phyloP scores from a whole-genome alignment of 2,797 vertebrate genomes.

The Potorous gilbertii region DNA sequence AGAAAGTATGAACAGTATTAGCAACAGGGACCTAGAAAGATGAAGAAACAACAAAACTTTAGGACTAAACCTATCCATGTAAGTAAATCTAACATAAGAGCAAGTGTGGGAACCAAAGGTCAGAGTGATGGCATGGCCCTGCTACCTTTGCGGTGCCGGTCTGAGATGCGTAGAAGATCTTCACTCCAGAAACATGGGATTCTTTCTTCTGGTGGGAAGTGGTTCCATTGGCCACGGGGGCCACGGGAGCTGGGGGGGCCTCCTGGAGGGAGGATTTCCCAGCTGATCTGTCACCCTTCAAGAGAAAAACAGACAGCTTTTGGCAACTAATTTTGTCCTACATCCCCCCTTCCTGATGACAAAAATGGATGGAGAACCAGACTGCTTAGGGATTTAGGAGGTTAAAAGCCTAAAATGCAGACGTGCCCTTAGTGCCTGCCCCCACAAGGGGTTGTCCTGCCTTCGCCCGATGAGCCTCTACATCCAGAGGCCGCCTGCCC shows the following conservation, averaged over 20 bases:
- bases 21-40: neutral
- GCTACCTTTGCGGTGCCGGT: conserved; percentile 95
- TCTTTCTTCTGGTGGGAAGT: conserved; percentile 60
- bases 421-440: neutral
- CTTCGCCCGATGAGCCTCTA: neutral
- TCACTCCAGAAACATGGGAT: conserved; percentile 87
- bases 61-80: neutral
- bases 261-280: conserved; percentile 35
- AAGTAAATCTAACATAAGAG: neutral
- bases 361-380: neutral
- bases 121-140: neutral
- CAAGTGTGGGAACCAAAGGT: conserved; percentile 4
- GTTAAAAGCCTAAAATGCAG: neutral
- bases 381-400: neutral
- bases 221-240: conserved; percentile 64
- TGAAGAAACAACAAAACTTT: neutral
- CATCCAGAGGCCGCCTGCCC: fast-evolving
- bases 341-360: neutral
- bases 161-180: conserved; percentile 95
- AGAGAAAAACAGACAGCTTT: conserved; percentile 52
- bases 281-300: conserved; percentile 67
- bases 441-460: neutral
- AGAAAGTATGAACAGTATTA: neutral
- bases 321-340: neutral
- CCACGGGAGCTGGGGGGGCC: conserved; percentile 57